Base-by-base conservation (phyloP, 2,888 invertebrate genomes). In the Hypolimnas misippus region DNA sequence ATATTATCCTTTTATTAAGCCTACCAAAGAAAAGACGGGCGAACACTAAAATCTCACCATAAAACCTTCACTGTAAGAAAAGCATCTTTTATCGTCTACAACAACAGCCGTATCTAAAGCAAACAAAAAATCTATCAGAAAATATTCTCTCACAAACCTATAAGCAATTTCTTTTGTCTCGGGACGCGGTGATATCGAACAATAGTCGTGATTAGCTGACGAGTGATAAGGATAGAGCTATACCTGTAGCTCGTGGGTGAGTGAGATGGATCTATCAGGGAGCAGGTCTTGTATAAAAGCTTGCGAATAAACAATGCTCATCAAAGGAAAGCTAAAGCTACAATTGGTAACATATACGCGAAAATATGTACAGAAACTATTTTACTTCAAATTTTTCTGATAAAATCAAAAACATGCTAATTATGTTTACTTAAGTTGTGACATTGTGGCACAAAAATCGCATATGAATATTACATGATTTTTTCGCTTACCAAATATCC, bases 201-300 rank as follows among this genome's bases (percentile, higher is more conserved):
- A 60, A 63, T 63, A 42, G 44, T 42, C 25, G 59, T 63, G 59
- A 63, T 63, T 60, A 63, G 63, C 59, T 42, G 42, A 29, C 29
- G 49, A 14, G 21, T 35, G 40, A 51, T 25, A 49, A 40, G n/a
- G 51, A 14, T 12, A 8, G 16, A 35, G 5, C 4, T 21, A 21
- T 25, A 19, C n/a, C n/a, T n/a, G 46, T 7, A 12, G 10, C 6
- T 46, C 25, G 40, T 29, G 40, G 29, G 25, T 7, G 44, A 46
- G 7, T 1, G 25, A 25, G 46, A 46, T 10, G 5, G 7, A 6
- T 5, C 4, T 19, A 46, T 46, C 46, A 21, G 46, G 21, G 17
- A 19, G 46, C 25, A 21, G 21, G n/a, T 12, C 16, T 46, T 46
- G 46, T n/a, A n/a, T 16, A 46, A 46, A 46, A 46, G 46, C 46